phyloP scores from a whole-genome alignment of 2,113 vertebrate genomes.

The Notothenia rossii region DNA sequence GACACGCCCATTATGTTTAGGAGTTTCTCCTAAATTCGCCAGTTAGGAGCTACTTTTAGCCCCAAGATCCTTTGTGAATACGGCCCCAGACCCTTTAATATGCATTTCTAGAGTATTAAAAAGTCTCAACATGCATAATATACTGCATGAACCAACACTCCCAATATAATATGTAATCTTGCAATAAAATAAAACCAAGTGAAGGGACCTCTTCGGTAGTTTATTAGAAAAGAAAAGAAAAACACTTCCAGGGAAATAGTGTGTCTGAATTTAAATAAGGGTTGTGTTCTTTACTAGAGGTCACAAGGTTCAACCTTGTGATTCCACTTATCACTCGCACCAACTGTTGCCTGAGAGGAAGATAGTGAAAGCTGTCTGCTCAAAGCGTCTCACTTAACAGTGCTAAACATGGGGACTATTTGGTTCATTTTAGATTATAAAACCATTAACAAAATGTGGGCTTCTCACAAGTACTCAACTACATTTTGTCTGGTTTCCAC shows the following conservation, averaged over 20 bases:
- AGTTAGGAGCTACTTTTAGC: no score
- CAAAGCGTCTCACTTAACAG: not conserved
- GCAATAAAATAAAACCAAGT: no score
- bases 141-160: not conserved
- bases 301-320: conserved; percentile 10
- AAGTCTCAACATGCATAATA: not conserved
- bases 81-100: not conserved
- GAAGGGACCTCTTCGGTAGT: no score
- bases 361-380: conserved; percentile 47
- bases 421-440: not conserved
- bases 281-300: not conserved
- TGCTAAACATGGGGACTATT: not conserved
- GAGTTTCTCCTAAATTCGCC: no score
- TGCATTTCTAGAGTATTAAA: not conserved
- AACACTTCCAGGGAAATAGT: not conserved
- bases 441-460: not conserved
- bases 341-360: conserved; percentile 43
- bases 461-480: not conserved
- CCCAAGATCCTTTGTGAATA: no score
- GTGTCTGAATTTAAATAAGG: conserved; percentile 36
- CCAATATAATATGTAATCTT: not conserved
- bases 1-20: no score
- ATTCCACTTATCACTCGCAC: conserved; percentile 56
- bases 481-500: not conserved
- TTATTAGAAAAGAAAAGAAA: not conserved